A percentile compares a stretch with the other conserved stretches of the same genome.
These are phyloP conservation scores for Hypolimnas misippus DNA, from an alignment of 2,888 invertebrate species.

Conservation along the genomic window DNA sequence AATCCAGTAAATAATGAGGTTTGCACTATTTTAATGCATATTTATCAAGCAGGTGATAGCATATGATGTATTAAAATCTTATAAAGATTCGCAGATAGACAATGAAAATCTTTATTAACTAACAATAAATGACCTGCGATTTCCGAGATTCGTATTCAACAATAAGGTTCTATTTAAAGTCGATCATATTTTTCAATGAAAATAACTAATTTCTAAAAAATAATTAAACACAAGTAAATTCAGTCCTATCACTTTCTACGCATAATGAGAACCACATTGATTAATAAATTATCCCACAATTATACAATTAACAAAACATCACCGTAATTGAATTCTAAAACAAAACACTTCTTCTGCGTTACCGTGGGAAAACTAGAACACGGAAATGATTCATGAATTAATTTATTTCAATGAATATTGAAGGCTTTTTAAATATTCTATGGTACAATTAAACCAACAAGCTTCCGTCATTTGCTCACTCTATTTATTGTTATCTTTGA, in stretches of 20 bases:
- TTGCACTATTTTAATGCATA: too few species aligned
- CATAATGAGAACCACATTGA: background rate
- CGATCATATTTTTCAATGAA: too few species aligned
- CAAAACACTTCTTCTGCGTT: background rate
- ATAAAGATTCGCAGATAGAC: too few species aligned
- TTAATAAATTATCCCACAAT: background rate
- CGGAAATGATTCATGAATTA: background rate
- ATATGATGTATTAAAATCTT: too few species aligned
- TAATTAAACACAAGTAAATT: background rate
- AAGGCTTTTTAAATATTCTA: background rate
- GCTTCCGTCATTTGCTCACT: background rate
- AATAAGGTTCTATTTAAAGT: too few species aligned
- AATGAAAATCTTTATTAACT: too few species aligned
- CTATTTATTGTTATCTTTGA: background rate
- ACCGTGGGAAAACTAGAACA: slow-evolving; percentile 1
- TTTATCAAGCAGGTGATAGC: too few species aligned
- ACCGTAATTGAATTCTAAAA: background rate
- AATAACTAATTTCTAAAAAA: too few species aligned
- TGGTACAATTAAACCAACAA: slow-evolving; percentile 1
- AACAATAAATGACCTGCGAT: too few species aligned
- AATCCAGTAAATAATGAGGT: too few species aligned
- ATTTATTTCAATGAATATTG: slow-evolving; percentile 6
- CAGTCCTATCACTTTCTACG: background rate
- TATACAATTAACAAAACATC: background rate
- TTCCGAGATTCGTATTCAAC: too few species aligned